Percentiles rank a stretch among this genome's conserved stretches.
Conservation (phyloP, 2,113 vertebrate genomes). For the Spheniscus mendiculus region DNA sequence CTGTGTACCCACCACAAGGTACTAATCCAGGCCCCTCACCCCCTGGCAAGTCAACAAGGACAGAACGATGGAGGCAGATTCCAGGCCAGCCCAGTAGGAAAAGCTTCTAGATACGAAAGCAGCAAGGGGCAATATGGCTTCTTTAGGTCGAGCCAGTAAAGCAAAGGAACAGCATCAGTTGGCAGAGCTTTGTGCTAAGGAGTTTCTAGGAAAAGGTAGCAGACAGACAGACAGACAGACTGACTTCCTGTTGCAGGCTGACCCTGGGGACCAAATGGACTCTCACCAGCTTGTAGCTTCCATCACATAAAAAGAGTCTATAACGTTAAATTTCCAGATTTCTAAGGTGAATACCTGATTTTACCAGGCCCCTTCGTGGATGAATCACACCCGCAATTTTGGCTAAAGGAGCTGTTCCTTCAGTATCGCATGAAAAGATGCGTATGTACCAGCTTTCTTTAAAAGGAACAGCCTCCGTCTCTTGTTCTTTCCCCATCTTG, state of each 20-base stretch:
- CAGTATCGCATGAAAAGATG: background rate
- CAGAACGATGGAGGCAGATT: slow-evolving; percentile 45
- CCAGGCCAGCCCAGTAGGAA: slow-evolving; percentile 33
- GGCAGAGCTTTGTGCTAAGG: slow-evolving; percentile 54
- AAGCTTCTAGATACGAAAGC: slow-evolving; percentile 33
- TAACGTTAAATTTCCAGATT: background rate
- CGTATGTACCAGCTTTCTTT: background rate
- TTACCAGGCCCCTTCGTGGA: background rate
- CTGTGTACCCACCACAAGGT: background rate
- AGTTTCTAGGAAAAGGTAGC: slow-evolving; percentile 25
- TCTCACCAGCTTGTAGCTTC: background rate
- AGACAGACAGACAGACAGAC: slow-evolving; percentile 35
- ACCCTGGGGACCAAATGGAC: slow-evolving; percentile 7
- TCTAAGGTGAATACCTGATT: background rate
- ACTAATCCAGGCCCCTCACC: slow-evolving; percentile 30
- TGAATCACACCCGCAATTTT: background rate
- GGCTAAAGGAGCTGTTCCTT: background rate
- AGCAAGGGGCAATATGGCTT: background rate
- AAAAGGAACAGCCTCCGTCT: background rate
- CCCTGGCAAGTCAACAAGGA: slow-evolving; percentile 46
- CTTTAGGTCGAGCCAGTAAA: slow-evolving; percentile 11
- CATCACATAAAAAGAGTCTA: background rate
- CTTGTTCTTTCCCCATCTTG: background rate
- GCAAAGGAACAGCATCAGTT: slow-evolving; percentile 37
- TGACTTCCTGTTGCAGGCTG: slow-evolving; percentile 41